phyloP scores from a whole-genome alignment of 2,888 invertebrate species.

The Portevinia maculata region DNA sequence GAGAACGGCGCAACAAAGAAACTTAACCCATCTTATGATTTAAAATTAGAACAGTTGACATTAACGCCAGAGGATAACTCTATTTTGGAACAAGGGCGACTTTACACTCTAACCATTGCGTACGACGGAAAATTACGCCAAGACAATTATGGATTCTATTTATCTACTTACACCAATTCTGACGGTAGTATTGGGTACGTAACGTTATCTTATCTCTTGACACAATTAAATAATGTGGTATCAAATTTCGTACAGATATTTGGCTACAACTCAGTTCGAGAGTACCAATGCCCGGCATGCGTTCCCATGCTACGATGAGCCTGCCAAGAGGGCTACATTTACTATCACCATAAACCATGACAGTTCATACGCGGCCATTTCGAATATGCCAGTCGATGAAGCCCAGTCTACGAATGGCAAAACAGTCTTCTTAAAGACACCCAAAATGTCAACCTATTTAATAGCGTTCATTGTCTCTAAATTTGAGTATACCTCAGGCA shows the following conservation, averaged over 20 bases:
- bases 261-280: constrained; percentile 87
- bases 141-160: constrained; percentile 86
- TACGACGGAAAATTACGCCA: constrained; percentile 81
- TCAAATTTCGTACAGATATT: constrained; percentile 58
- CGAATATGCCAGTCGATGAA: constrained; percentile 74
- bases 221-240: constrained; percentile 76
- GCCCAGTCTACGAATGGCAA: constrained; percentile 50
- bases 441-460: constrained; percentile 90
- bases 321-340: constrained; percentile 86
- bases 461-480: constrained; percentile 90
- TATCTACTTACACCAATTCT: constrained; percentile 83
- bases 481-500: constrained; percentile 80
- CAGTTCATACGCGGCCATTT: constrained; percentile 76
- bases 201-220: background rate
- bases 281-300: constrained; percentile 86
- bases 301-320: constrained; percentile 90
- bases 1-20: background rate
- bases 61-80: constrained; percentile 42
- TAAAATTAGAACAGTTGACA: constrained; percentile 36
- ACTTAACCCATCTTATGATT: constrained; percentile 9
- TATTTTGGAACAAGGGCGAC: constrained; percentile 50
- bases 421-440: constrained; percentile 82
- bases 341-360: constrained; percentile 85
- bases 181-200: constrained; percentile 69
- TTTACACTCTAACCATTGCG: constrained; percentile 83